phyloP scores from a whole-genome alignment of 2,888 invertebrate genomes.

The Mythimna pallens region DNA sequence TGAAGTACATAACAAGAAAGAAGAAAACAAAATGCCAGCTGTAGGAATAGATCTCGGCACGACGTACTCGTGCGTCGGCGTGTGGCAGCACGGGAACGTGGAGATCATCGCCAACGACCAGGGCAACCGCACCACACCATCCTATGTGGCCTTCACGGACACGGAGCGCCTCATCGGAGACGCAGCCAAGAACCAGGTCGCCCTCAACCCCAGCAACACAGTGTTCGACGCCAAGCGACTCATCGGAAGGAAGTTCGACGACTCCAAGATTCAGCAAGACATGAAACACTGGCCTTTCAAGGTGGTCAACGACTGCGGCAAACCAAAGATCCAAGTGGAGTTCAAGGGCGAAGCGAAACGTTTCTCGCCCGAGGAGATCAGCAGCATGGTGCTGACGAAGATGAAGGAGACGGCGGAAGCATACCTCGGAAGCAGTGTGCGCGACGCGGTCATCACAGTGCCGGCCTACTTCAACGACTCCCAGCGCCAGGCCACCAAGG shows the following conservation, averaged over 20 bases:
- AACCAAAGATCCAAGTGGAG: constrained; percentile 93
- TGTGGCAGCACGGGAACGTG: too few relatives aligned
- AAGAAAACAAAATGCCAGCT: constrained; percentile 9
- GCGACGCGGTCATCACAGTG: constrained; percentile 94
- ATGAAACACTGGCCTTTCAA: constrained; percentile 87
- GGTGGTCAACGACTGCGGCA: constrained; percentile 92
- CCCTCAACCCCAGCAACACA: constrained; percentile 93
- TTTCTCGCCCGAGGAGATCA: constrained; percentile 93
- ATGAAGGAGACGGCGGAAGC: constrained; percentile 95
- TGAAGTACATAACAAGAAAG: constrained; percentile 53
- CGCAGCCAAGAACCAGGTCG: too few relatives aligned
- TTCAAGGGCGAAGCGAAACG: constrained; percentile 92
- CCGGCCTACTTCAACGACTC: constrained; percentile 95
- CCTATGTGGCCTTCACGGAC: too few relatives aligned
- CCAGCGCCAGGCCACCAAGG: constrained; percentile 95
- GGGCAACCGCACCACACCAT: too few relatives aligned
- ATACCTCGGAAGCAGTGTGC: constrained; percentile 92
- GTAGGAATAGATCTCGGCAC: too few relatives aligned
- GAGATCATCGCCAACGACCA: too few relatives aligned
- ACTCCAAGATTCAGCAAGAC: constrained; percentile 94
- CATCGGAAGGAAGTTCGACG: constrained; percentile 94
- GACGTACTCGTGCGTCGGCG: too few relatives aligned
- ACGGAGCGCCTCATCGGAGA: too few relatives aligned
- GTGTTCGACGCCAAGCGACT: constrained; percentile 85
- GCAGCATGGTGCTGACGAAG: constrained; percentile 95